Base-by-base conservation (phyloP, 2,113 vertebrate genomes). In the Rynchops niger region DNA sequence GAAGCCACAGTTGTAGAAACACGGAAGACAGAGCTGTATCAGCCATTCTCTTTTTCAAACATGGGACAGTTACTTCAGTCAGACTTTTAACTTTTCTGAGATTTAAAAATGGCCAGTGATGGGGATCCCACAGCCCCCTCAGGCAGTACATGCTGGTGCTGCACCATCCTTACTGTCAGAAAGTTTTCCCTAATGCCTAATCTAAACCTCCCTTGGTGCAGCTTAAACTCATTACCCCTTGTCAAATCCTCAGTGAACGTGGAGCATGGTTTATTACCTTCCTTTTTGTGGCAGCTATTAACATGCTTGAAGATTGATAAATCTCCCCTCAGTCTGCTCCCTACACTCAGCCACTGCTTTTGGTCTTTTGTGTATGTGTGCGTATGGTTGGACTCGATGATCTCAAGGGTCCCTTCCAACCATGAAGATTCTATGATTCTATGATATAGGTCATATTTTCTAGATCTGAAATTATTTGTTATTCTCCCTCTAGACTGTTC, bases 161-260 rank as follows among this genome's bases (percentile, higher is more conserved):
- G 43, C 91, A 40, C 80, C 88, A 43, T 77, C 91, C 76, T 58
- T 15, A 12, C 45, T 72, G 63, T 52, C 74, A 91, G 32, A 45
- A 91, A 71, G 40, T 40, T 95, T 65, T 84, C 88, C 73, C 83
- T 85, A n/a, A 62, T 77, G 84, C 42, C 70, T 67, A 47, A 55
- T 82, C 63, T 72, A 76, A 85, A 47, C 38, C 84, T 82, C 74
- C 56, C 70, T 27, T 30, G 63, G 58, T 88, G 80, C 88, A 88
- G 36, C 85, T 95, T 91, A 81, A 85, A 72, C 84, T 72, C 76
- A 72, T 81, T 88, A 77, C 42, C 70, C 84, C 74, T 88, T 85
- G 84, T 93, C 80, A 77, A 52, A 80, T 50, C 12, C 62, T 43
- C 18, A 5, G 45, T 40, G 73, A 84, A 85, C 69, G 23, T 10